Conservation (phyloP, 1,140 invertebrate genomes). For the Drosophila gunungcola region DNA sequence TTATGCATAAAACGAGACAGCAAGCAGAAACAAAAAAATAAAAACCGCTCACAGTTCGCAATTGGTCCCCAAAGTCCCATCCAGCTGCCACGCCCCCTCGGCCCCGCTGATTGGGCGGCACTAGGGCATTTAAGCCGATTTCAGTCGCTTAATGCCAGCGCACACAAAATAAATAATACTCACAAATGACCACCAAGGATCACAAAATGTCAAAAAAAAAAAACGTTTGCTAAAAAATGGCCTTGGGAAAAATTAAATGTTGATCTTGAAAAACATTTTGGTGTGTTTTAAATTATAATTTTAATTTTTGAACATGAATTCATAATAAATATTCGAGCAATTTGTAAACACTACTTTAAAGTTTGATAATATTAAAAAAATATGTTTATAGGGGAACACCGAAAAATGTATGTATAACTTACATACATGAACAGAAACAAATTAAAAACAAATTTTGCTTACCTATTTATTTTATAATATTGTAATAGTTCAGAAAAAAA, state of each 20-base stretch:
- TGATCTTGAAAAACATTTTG: too few species aligned
- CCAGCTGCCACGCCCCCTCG: slow-evolving; percentile 6
- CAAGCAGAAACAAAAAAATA: slow-evolving; percentile 1
- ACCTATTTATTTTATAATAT: too few species aligned
- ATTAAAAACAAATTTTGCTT: too few species aligned
- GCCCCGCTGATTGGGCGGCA: not conserved
- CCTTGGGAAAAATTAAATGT: too few species aligned
- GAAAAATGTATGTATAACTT: too few species aligned
- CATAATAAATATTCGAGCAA: too few species aligned
- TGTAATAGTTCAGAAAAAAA: not conserved
- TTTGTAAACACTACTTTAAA: too few species aligned
- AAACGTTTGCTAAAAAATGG: not conserved
- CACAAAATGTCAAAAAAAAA: not conserved
- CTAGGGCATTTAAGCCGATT: slow-evolving; percentile 64
- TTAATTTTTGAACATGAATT: too few species aligned
- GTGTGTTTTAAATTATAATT: too few species aligned
- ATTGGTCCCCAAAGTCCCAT: slow-evolving; percentile 30
- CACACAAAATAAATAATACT: slow-evolving; percentile 13
- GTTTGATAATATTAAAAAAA: too few species aligned
- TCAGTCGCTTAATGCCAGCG: slow-evolving; percentile 60
- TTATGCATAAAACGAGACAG: slow-evolving; percentile 65
- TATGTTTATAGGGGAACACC: too few species aligned
- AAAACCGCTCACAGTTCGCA: slow-evolving; percentile 32
- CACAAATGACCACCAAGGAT: slow-evolving; percentile 1
- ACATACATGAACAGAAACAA: too few species aligned